Evolutionary conservation across 2,113 vertebrate species (phyloP), one percentile per base, ranked within the genome.

Genomic region (Xenopus tropicalis): DNA sequence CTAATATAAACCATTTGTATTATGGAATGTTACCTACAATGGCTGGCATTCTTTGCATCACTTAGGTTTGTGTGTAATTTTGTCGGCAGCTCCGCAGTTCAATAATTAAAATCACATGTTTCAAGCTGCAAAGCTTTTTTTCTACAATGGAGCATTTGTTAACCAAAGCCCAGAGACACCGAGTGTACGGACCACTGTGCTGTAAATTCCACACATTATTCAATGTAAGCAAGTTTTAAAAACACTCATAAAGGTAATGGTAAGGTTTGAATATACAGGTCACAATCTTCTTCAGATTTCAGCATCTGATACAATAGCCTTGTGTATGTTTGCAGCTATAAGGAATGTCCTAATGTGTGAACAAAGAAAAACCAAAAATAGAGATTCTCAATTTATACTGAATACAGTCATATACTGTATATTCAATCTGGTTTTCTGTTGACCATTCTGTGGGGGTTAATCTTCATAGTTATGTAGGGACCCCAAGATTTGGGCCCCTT

Each of bases 31-130:
- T 59, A 59, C 21, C 21, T 22, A 59, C 57, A 59, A 59, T 22
- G 11, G 20, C 11, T 59, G 57, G 20, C 21, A 59, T 59, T 22
- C 57, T 59, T 23, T 59, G 57, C 22, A 59, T 59, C 21, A 21
- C 21, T 21, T 21, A 59, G 22, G 22, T 59, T 59, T 59, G 57
- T 59, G 51, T 54, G 57, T 59, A 21, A 59, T 59, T 59, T 21
- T 59, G 22, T 59, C n/a, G 4, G 57, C 22, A 59, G 57, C 57
- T 3, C 57, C 11, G 57, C 57, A 59, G 57, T 16, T 22, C 14
- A 21, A 14, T 59, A 59, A 59, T 59, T 21, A 59, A 59, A 12
- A 59, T 59, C 57, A 23, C 57, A 59, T 59, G 57, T 59, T 59
- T 22, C 57, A 59, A 23, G 8, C 20, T 59, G 57, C n/a, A 54